Evolutionary conservation across 2,797 vertebrate genomes (phyloP).

Genomic region (Antrozous pallidus): DNA sequence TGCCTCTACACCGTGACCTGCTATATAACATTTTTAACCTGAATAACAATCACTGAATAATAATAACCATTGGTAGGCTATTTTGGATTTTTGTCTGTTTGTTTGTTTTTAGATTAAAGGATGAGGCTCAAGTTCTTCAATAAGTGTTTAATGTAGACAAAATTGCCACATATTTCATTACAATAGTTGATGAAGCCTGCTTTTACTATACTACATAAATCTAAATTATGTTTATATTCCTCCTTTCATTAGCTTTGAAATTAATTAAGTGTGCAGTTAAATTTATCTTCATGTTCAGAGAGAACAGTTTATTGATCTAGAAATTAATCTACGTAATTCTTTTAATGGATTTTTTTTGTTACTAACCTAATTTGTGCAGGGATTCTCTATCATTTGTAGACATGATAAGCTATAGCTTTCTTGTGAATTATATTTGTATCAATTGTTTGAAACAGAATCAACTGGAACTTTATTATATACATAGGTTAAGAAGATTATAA

Average conservation of each 20-base stretch:
- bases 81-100: neutral
- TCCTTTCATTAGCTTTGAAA: constrained; percentile 67
- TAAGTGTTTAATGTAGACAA: constrained; percentile 19
- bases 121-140: neutral
- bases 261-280: constrained; percentile 51
- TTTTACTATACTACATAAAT: constrained; percentile 33
- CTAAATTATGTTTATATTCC: constrained; percentile 54
- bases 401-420: constrained; percentile 9
- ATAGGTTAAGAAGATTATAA: neutral
- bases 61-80: neutral
- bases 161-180: constrained; percentile 49
- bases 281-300: constrained; percentile 61
- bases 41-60: neutral
- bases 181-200: constrained; percentile 4
- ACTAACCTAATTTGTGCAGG: constrained; percentile 52
- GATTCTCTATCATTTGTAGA: constrained; percentile 51
- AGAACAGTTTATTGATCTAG: constrained; percentile 46
- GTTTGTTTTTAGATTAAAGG: neutral
- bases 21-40: neutral
- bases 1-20: neutral
- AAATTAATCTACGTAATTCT: constrained; percentile 35
- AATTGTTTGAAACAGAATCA: constrained; percentile 29
- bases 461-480: constrained; percentile 43
- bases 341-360: constrained; percentile 58
- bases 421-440: neutral